Conservation (phyloP, 2,797 vertebrate species). For the Siniperca scherzeri region DNA sequence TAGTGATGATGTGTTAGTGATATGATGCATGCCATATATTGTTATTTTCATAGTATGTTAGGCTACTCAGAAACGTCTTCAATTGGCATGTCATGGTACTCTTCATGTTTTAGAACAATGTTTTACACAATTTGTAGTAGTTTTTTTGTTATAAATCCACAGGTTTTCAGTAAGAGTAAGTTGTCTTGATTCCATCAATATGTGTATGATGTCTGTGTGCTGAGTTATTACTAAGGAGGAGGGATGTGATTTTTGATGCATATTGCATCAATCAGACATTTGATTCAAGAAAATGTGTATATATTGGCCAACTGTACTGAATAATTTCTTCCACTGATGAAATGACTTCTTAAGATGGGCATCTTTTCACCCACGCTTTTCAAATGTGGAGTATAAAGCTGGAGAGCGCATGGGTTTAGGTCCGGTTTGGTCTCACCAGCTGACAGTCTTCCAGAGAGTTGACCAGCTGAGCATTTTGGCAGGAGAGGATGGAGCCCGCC, state of each 20-base stretch:
- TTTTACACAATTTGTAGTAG: not conserved
- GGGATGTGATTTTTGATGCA: no score
- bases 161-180: not conserved
- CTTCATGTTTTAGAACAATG: not conserved
- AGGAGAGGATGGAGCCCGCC: constrained; percentile 98
- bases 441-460: constrained; percentile 96
- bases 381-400: not conserved
- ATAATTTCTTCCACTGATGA: not conserved
- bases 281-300: not conserved
- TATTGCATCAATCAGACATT: constrained; percentile 4
- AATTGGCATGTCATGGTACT: not conserved
- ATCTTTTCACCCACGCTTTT: not conserved
- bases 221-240: not conserved
- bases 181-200: not conserved
- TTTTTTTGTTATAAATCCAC: not conserved
- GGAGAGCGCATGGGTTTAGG: constrained; percentile 14
- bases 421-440: constrained; percentile 89
- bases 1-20: not conserved
- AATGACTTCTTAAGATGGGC: not conserved
- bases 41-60: not conserved
- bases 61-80: not conserved
- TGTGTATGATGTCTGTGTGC: not conserved
- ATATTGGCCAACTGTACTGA: not conserved
- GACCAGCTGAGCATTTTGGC: constrained; percentile 98
- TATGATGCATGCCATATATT: not conserved